Evolutionary conservation across 2,888 invertebrate species (phyloP), one percentile per base, ranked within the genome.

Genomic region (Andrena hattorfiana): DNA sequence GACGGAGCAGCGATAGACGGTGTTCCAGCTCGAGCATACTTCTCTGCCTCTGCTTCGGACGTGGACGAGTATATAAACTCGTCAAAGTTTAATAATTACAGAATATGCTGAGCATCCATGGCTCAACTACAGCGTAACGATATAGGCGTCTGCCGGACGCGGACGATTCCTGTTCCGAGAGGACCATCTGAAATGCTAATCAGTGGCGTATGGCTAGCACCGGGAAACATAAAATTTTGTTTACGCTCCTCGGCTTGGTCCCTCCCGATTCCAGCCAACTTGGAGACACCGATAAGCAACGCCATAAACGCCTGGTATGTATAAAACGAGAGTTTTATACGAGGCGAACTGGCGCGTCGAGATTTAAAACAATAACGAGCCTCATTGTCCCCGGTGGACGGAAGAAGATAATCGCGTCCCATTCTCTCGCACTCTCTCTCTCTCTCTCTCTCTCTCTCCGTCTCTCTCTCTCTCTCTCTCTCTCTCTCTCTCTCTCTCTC

Each of bases 281-380:
- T 4, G 56, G 56, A 23, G 56, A 56, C 56, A 26, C 56, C 23
- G 56, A 56, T 56, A 56, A 56, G 26, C 56, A 56, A 23, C 26
- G 56, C 56, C 26, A 56, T 56, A 56, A 56, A 56, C 56, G 56
- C 10, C 56, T 51, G 20, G 51, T 26, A 35, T 23, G 62, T 56
- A 30, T 30, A 56, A 76, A 63, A 71, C 54, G 63, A 62, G 30
- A 63, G 56, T 77, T 62, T 71, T 59, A 66, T 56, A 42, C 66
- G 35, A 56, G 42, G 10, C 51, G 42, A 67, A 67, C 62, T 20
- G 76, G 23, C 62, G 67, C 62, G 71, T 26, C 42, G 54, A 81
- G 81, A 81, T 75, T 81, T 63, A 51, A 82, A 75, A 82, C 82
- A 82, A 82, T 82, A 81, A 82, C 82, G 81, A 75, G 56, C 4